Evolutionary conservation across 1,140 invertebrate genomes (phyloP), one percentile per base, ranked within the genome.

Genomic region (Hetaerina americana): DNA sequence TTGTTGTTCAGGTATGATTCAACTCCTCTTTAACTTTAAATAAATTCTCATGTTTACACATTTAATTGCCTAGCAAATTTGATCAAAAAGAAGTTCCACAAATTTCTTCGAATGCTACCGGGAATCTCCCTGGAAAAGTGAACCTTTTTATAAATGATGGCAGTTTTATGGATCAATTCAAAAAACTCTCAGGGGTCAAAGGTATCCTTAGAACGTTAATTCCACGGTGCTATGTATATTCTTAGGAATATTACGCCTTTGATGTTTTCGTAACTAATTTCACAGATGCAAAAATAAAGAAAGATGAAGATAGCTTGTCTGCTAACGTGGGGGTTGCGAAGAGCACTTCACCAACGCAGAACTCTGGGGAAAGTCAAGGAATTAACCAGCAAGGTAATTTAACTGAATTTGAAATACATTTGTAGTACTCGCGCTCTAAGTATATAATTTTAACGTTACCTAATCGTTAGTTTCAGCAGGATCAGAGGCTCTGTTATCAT

Each of bases 141-240:
- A 90, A 90, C 79, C 81, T 88, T 69, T 93, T 92, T 80, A 87
- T 87, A 25, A 92, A 92, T 82, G 91, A 93, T 82, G 91, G 91
- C 5, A 90, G 87, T 75, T 93, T 93, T 77, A 80, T 93, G 75
- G 89, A 89, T 77, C 89, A 91, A 71, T 93, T 91, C 77, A 90
- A 88, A 75, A 88, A 88, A 78, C 83, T 91, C 73, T 83, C 86
- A 0, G 86, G 83, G 5, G 74, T 71, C 22, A 75, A 75, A 57
- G 40, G 40, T 57, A 57, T n/a, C n/a, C n/a, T n/a, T n/a, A n/a
- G n/a, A n/a, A n/a, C n/a, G n/a, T n/a, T n/a, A n/a, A n/a, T n/a
- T n/a, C n/a, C n/a, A n/a, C n/a, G n/a, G n/a, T n/a, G n/a, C n/a
- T n/a, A n/a, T n/a, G n/a, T n/a, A n/a, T n/a, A n/a, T n/a, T n/a